Conservation (phyloP, 2,888 invertebrate species). For the Salpingus planirostris region DNA sequence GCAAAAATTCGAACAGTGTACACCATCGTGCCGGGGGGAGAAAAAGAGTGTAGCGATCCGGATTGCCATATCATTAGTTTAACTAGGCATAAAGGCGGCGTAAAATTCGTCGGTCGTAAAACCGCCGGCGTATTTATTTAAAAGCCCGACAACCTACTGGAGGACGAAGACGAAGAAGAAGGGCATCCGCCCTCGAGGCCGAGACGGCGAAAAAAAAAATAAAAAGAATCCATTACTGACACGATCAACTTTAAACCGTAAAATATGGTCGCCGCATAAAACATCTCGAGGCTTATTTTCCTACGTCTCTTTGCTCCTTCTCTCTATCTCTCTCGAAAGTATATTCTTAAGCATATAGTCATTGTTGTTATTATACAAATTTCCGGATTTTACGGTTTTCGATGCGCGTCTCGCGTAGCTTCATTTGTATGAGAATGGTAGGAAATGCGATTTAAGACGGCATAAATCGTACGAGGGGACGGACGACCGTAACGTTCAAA, state of each 20-base stretch:
- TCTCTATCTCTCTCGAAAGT: too few relatives aligned
- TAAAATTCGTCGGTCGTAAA: constrained; percentile 11
- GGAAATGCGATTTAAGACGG: constrained; percentile 20
- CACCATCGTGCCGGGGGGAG: too few relatives aligned
- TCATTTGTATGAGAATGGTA: constrained; percentile 25
- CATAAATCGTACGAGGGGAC: constrained; percentile 20
- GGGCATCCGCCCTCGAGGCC: too few relatives aligned
- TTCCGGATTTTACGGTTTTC: constrained; percentile 18
- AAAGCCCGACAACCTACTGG: not conserved
- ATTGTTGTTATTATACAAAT: constrained; percentile 21
- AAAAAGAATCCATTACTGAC: constrained; percentile 20
- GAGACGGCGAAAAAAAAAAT: constrained; percentile 11
- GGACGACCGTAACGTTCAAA: constrained; percentile 2
- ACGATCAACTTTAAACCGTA: constrained; percentile 21
- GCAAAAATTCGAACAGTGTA: too few relatives aligned
- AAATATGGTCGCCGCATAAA: constrained; percentile 22
- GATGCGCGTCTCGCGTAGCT: constrained; percentile 9
- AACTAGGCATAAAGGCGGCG: constrained; percentile 14
- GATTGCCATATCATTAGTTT: constrained; percentile 16
- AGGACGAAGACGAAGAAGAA: constrained; percentile 5
- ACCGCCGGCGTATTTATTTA: constrained; percentile 2
- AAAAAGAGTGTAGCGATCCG: too few relatives aligned
- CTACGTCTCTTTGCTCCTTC: too few relatives aligned
- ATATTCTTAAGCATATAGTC: too few relatives aligned
- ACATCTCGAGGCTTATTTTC: constrained; percentile 14